Evolutionary conservation across 2,888 invertebrate genomes (phyloP).

Genomic region (Mongoloraphidia duomilia): DNA sequence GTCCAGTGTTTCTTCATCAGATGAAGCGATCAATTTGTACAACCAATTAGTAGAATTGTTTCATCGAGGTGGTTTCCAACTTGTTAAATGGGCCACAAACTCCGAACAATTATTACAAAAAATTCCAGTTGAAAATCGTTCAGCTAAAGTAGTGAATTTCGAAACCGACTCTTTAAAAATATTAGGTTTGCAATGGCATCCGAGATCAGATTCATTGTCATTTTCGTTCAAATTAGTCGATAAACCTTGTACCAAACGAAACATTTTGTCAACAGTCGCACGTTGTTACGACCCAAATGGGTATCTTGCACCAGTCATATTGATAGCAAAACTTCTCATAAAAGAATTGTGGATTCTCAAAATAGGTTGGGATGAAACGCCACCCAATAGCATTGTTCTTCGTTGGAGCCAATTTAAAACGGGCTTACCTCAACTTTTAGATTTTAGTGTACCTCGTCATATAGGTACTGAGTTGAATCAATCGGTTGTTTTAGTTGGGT

Average conservation of each 20-base stretch:
- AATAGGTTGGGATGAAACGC: constrained; percentile 8
- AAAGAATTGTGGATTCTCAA: constrained; percentile 6
- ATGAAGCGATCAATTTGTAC: neutral
- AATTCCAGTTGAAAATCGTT: neutral
- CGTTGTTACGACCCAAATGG: no score
- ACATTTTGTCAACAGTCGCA: no score
- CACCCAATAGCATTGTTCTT: constrained; percentile 1
- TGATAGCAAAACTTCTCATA: constrained; percentile 7
- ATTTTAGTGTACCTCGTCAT: constrained; percentile 5
- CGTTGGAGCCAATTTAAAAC: constrained; percentile 3
- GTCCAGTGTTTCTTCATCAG: neutral
- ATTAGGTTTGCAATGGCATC: neutral
- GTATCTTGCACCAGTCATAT: no score
- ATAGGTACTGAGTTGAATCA: neutral
- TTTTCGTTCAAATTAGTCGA: no score
- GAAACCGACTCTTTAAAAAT: neutral
- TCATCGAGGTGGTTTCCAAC: neutral
- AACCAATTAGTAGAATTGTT: neutral
- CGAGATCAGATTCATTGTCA: neutral
- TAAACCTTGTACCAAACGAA: no score
- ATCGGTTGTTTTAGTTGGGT: constrained; percentile 8
- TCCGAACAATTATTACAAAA: neutral
- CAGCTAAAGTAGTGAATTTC: neutral
- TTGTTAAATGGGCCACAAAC: neutral
- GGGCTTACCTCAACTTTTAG: constrained; percentile 5